Evolutionary conservation across 1,140 invertebrate genomes (phyloP).

Genomic region (Manduca sexta): DNA sequence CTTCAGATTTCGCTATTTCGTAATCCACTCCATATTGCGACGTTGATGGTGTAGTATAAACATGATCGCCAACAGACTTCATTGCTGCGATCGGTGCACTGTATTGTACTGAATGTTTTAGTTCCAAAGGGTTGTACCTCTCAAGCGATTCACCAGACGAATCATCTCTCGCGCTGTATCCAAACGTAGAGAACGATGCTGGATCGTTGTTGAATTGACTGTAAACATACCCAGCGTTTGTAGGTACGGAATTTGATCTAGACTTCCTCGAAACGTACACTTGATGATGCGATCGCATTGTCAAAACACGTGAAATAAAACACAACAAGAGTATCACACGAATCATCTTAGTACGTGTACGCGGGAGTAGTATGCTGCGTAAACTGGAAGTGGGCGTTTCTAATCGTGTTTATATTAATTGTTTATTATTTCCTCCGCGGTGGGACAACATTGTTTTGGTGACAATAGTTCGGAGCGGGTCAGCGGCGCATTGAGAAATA

Average conservation of each 20-base stretch:
- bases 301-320: constrained; percentile 20
- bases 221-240: constrained; percentile 26
- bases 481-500: constrained; percentile 40
- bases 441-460: constrained; percentile 37
- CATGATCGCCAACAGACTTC: background rate
- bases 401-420: constrained; percentile 50
- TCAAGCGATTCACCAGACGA: background rate
- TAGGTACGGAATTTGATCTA: constrained; percentile 27
- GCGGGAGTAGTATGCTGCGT: constrained; percentile 9
- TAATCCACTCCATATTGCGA: constrained; percentile 12
- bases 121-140: background rate
- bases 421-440: constrained; percentile 35
- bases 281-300: constrained; percentile 25
- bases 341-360: constrained; percentile 32
- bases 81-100: background rate
- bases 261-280: constrained; percentile 24
- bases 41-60: background rate
- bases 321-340: constrained; percentile 29
- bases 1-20: constrained; percentile 17
- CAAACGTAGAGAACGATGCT: constrained; percentile 6
- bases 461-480: constrained; percentile 37
- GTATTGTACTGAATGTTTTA: background rate
- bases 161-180: background rate
- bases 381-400: constrained; percentile 37
- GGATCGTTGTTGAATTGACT: constrained; percentile 25